Percentiles rank a stretch among this genome's conserved stretches.
These are phyloP conservation scores for Taurulus bubalis DNA, from an alignment of 2,113 vertebrate species.

Conservation along the genomic window DNA sequence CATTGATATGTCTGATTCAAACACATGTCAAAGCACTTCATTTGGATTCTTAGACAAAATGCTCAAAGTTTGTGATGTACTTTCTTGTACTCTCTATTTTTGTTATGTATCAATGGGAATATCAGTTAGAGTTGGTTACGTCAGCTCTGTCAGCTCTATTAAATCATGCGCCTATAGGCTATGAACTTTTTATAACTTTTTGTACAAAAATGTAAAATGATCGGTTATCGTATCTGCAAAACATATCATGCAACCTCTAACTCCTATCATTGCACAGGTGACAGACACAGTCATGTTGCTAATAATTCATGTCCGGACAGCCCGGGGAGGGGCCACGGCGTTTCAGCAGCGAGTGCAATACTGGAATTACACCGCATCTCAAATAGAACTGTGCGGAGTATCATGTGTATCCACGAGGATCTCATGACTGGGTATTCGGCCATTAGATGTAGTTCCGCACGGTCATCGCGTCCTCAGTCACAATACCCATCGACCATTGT, in stretches of 20 bases:
- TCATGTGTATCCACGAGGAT: slow-evolving; percentile 40
- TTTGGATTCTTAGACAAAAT: neutral
- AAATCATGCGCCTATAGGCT: neutral
- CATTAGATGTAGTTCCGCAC: slow-evolving; percentile 11
- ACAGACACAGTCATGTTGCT: neutral
- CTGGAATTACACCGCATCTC: slow-evolving; percentile 33
- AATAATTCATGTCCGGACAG: slow-evolving; percentile 5
- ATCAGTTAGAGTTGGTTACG: neutral
- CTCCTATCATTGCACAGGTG: neutral
- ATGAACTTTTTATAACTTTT: neutral
- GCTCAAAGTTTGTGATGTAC: neutral
- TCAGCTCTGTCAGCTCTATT: neutral
- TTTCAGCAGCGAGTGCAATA: slow-evolving; percentile 46
- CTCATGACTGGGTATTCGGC: slow-evolving; percentile 3
- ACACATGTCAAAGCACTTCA: neutral
- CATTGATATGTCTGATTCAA: neutral
- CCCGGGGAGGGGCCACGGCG: neutral
- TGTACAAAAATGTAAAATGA: neutral
- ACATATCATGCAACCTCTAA: neutral
- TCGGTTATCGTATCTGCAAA: neutral
- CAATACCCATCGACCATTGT: slow-evolving; percentile 64
- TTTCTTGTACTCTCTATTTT: neutral
- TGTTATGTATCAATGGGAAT: neutral
- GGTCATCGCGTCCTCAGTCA: slow-evolving; percentile 24
- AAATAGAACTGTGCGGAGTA: slow-evolving; percentile 52